Conservation (phyloP, 2,797 vertebrate genomes). For the Hemibagrus guttatus region DNA sequence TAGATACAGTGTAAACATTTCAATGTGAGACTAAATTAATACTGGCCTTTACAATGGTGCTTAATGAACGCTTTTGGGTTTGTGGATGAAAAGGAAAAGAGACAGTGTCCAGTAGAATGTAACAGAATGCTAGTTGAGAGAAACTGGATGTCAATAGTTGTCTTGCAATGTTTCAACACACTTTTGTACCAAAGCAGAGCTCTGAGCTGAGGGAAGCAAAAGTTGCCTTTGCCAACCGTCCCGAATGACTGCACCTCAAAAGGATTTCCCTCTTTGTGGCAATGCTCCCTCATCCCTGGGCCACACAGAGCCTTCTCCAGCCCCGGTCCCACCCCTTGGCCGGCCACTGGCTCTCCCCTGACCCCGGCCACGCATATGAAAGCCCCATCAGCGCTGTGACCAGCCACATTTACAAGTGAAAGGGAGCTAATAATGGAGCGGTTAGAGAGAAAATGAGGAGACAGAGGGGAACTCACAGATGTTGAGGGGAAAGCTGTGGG, state of each 20-base stretch:
- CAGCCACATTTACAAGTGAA: constrained; percentile 81
- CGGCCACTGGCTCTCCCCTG: constrained; percentile 65
- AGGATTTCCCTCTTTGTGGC: constrained; percentile 74
- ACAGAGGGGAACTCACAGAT: constrained; percentile 80
- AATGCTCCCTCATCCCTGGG: constrained; percentile 66
- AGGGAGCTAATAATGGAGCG: constrained; percentile 77
- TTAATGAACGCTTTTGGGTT: background rate
- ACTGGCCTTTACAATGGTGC: constrained; percentile 3
- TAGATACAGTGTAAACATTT: constrained; percentile 56
- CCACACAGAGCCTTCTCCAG: constrained; percentile 61
- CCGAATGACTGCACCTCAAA: constrained; percentile 77
- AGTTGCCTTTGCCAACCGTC: constrained; percentile 65
- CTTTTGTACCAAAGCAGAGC: constrained; percentile 33
- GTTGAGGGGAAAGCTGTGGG: constrained; percentile 64
- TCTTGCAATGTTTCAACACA: constrained; percentile 20
- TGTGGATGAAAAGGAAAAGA: background rate
- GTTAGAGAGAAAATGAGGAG: constrained; percentile 77
- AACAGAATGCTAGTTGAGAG: background rate
- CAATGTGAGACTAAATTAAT: constrained; percentile 12
- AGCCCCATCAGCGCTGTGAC: constrained; percentile 77
- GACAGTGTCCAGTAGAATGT: background rate
- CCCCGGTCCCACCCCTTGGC: constrained; percentile 48
- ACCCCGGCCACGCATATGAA: constrained; percentile 73
- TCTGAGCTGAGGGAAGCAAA: constrained; percentile 53
- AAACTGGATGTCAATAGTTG: constrained; percentile 13